Conservation (phyloP, 2,797 vertebrate species). For the Gephyroberyx darwinii region DNA sequence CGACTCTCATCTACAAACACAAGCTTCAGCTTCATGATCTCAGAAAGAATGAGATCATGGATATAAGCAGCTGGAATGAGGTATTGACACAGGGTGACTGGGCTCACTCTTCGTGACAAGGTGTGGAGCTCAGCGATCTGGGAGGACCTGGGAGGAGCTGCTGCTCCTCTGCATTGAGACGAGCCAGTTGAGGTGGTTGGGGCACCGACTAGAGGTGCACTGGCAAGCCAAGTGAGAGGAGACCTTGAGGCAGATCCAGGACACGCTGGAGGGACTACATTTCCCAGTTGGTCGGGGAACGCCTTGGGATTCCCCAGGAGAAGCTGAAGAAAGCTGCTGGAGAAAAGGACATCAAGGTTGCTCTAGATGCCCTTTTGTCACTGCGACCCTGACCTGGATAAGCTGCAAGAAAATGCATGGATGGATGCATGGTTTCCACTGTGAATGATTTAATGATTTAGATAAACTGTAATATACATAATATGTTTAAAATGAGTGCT, state of each 20-base stretch:
- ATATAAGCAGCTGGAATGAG: constrained; percentile 18
- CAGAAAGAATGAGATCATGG: constrained; percentile 19
- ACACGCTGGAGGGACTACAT: background rate
- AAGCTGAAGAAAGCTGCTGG: too few relatives aligned
- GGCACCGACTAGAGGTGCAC: too few relatives aligned
- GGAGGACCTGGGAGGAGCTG: constrained; percentile 29
- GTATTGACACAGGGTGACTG: constrained; percentile 18
- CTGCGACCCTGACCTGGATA: background rate
- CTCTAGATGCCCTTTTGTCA: constrained; percentile 1
- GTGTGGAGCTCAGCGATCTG: constrained; percentile 24
- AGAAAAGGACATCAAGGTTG: background rate
- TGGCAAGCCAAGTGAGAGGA: background rate
- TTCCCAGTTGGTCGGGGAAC: background rate
- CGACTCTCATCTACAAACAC: constrained; percentile 15
- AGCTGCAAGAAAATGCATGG: constrained; percentile 17
- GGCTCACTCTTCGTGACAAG: constrained; percentile 16
- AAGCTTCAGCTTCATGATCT: too few relatives aligned
- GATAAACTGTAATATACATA: constrained; percentile 35
- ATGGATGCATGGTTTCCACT: constrained; percentile 1
- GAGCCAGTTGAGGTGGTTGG: constrained; percentile 2
- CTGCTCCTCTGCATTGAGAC: constrained; percentile 7
- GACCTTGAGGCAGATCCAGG: background rate
- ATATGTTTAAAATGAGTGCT: constrained; percentile 22
- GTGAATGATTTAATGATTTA: constrained; percentile 41
- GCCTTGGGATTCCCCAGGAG: background rate